Evolutionary conservation across 2,113 vertebrate species (phyloP), one percentile per base, ranked within the genome.

Genomic region (Oriolus oriolus): DNA sequence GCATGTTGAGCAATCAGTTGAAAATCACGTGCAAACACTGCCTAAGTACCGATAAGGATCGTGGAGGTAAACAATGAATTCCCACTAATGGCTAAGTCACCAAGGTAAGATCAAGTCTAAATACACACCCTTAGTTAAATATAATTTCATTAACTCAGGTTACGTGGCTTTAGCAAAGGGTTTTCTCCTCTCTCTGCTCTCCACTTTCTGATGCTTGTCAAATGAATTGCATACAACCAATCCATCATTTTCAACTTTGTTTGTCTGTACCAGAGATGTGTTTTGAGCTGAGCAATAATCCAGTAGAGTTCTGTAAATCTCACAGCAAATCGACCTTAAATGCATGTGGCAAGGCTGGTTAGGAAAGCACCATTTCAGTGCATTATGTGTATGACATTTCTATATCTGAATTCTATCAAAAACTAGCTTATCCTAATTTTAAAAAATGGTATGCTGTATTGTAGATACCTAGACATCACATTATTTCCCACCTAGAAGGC

Each of bases 71-170:
- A 99, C 98, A 99, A 84, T 90, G 97, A 98, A 98, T 98, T 98
- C 98, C 98, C 96, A 95, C 98, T 98, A 98, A 98, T 98, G 98
- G 98, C 98, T 98, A 98, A 98, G 98, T 98, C 98, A 98, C 98
- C 97, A 98, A 97, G 96, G 98, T 98, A 98, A 98, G 98, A 98
- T 97, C 97, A 97, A 98, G 95, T 97, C 98, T 98, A 98, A 98
- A 98, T 94, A 98, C 98, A 98, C 98, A 97, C 98, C 98, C 98
- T 98, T 97, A 97, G 95, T 98, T 98, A 98, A 98, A 98, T 97
- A 98, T 98, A 96, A 98, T 98, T 98, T 98, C 98, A 98, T 98
- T 97, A 98, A 98, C 98, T 98, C 97, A 89, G 93, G 97, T 98
- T 98, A 98, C 89, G 18, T 96, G 97, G 98, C 96, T 96, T 96